These are phyloP conservation scores for Pachydiplax longipennis DNA, from an alignment of 2,888 invertebrate genomes.

Conservation along the genomic window DNA sequence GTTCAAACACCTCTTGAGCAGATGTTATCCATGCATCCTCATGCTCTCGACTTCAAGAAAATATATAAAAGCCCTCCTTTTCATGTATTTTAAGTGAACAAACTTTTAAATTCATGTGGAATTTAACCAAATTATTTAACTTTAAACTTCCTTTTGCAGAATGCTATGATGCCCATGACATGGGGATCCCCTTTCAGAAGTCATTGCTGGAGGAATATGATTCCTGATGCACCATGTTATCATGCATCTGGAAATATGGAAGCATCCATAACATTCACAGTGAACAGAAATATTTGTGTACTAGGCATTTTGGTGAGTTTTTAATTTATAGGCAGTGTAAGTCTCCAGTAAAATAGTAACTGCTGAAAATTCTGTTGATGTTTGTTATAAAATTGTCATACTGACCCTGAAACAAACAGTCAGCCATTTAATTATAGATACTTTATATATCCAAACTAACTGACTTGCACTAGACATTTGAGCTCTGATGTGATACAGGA, in stretches of 20 bases:
- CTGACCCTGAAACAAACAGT: too few species aligned
- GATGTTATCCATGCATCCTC: too few species aligned
- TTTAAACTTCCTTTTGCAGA: not conserved
- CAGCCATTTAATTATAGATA: too few species aligned
- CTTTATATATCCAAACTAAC: too few species aligned
- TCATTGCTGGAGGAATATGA: slow-evolving; percentile 23
- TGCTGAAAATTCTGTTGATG: not conserved
- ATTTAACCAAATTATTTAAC: not conserved
- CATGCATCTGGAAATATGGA: slow-evolving; percentile 79
- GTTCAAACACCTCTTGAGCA: too few species aligned
- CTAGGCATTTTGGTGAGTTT: slow-evolving; percentile 70
- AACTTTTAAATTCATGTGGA: too few species aligned
- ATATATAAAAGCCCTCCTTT: too few species aligned
- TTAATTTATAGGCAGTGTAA: not conserved
- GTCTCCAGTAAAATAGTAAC: not conserved
- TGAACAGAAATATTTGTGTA: slow-evolving; percentile 80
- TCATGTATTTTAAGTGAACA: too few species aligned
- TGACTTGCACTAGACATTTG: too few species aligned
- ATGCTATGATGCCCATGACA: not conserved
- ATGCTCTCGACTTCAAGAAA: too few species aligned
- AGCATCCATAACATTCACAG: slow-evolving; percentile 80
- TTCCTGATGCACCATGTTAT: slow-evolving; percentile 65
- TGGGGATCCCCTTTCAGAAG: not conserved
- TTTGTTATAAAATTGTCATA: too few species aligned
- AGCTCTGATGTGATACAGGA: too few species aligned